Base-by-base conservation (phyloP, 1,140 invertebrate species). In the Bactericera cockerelli region DNA sequence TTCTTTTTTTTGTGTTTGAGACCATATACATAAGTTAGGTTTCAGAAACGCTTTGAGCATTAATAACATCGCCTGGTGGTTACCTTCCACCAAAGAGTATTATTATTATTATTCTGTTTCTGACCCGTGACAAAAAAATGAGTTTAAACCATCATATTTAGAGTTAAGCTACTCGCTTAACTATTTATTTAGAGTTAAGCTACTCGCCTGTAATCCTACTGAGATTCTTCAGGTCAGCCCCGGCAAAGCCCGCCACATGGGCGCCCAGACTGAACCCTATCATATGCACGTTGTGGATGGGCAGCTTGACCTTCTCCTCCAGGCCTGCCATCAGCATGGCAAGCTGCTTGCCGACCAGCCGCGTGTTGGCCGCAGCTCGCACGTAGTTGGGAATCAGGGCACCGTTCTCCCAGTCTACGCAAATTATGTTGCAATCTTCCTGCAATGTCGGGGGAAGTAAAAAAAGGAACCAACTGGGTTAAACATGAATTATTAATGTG, bases 371-470 rank as follows among this genome's bases (percentile, higher is more conserved):
- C 0, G 90, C 88, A 0, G 93, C 93, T 63, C 92, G 77, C 0
- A 93, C 84, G 68, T 98, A 98, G 69, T 93, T 93, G 0, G 93
- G 93, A 65, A 94, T 81, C 0, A 82, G 79, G 2, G 91, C 89
- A 1, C 93, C 93, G 24, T 83, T 84, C 63, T 89, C 87, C 93
- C 93, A 97, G 69, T 96, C 90, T 2, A 98, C 90, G 66, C 90
- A 90, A 25, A 98, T 85, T 0, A 93, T 82, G 68, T 93, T 93
- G 62, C 84, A 82, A 66, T 91, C 84, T 72, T 86, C 86, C 62
- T 63, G 62, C n/a, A 13, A n/a, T n/a, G n/a, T n/a, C n/a, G n/a
- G n/a, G n/a, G n/a, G n/a, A n/a, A n/a, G n/a, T n/a, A 33, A 33
- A 22, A 26, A 54, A 1, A 24, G 10, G n/a, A n/a, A 56, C 10